Evolutionary conservation across 2,797 vertebrate species (phyloP).

Genomic region (Poeciliopsis presidionis): DNA sequence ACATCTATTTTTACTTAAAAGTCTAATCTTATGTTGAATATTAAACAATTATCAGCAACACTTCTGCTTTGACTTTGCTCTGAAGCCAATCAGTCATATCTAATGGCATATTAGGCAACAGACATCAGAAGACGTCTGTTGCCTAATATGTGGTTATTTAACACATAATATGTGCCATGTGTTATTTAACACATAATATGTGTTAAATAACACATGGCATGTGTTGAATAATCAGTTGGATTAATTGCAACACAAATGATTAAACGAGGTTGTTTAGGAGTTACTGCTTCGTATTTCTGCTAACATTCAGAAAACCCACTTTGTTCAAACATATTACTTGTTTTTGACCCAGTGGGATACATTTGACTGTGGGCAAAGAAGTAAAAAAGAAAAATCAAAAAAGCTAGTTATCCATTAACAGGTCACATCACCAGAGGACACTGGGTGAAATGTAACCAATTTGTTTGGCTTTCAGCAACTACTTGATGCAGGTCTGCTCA

Average conservation of each 20-base stretch:
- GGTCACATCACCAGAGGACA: slow-evolving; percentile 38
- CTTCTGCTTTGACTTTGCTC: not conserved
- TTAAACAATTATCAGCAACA: not conserved
- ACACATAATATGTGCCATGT: not conserved
- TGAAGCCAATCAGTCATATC: not conserved
- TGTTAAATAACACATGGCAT: not conserved
- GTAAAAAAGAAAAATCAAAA: slow-evolving; percentile 1
- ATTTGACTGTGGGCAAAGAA: slow-evolving; percentile 1
- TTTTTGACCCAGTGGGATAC: not conserved
- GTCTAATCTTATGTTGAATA: slow-evolving; percentile 6
- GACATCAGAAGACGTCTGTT: not conserved
- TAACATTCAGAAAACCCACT: not conserved
- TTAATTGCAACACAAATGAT: not conserved
- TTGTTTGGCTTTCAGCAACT: slow-evolving; percentile 17
- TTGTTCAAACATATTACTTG: not conserved
- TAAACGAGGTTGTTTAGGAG: not conserved
- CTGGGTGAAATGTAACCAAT: slow-evolving; percentile 62
- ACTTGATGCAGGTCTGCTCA: not conserved
- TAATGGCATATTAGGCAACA: not conserved
- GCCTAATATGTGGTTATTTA: too few relatives aligned
- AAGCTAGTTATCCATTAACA: slow-evolving; percentile 56
- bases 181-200: not conserved
- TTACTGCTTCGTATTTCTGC: not conserved
- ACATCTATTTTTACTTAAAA: not conserved
- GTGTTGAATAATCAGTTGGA: not conserved